A percentile compares a stretch with the other conserved stretches of the same genome.
Evolutionary conservation across 2,888 invertebrate species (phyloP).

Genomic region (Julus scandinavius): DNA sequence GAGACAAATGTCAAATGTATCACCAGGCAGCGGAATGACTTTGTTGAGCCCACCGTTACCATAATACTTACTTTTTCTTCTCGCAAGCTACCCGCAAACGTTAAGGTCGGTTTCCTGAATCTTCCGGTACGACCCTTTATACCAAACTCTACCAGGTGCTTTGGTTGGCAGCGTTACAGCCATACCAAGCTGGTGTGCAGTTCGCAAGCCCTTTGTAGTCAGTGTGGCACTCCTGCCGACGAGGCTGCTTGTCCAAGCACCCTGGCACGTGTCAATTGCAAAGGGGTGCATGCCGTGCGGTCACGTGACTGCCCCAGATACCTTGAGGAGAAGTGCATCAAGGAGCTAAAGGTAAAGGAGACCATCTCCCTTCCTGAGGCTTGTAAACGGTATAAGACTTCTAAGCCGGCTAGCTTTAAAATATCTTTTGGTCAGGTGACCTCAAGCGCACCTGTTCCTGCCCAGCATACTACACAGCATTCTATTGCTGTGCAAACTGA

Average conservation of each 20-base stretch:
- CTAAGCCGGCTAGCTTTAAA: neutral
- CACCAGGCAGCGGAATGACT: no score
- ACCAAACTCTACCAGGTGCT: no score
- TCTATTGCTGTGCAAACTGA: neutral
- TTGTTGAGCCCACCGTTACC: no score
- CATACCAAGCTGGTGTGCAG: no score
- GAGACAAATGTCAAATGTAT: no score
- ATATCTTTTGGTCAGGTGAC: no score
- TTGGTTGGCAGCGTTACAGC: no score
- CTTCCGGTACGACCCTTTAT: neutral
- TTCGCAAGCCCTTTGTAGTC: no score
- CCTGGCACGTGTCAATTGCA: neutral
- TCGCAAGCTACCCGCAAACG: neutral
- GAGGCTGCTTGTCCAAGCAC: no score
- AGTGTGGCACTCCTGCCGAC: no score
- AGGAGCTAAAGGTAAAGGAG: neutral
- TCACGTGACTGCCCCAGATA: neutral
- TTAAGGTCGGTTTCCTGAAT: neutral
- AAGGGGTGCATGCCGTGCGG: neutral
- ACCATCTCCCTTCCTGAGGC: neutral
- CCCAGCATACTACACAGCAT: neutral
- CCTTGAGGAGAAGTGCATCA: neutral
- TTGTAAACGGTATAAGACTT: neutral
- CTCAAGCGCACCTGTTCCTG: no score
- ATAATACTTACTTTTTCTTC: no score